Evolutionary conservation across 2,888 invertebrate species (phyloP).

Genomic region (Cantharis flavilabris): DNA sequence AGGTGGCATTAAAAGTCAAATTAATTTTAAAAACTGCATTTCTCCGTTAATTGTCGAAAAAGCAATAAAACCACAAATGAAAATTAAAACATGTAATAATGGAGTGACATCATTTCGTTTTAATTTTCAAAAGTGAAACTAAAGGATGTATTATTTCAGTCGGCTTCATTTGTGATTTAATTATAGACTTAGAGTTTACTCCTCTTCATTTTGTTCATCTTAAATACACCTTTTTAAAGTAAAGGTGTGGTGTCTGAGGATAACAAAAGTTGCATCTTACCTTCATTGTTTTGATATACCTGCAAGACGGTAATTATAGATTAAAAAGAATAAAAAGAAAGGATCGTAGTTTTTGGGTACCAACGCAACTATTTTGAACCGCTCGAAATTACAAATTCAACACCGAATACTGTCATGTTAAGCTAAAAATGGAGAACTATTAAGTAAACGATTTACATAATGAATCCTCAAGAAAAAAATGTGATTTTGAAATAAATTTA

Average conservation of each 20-base stretch:
- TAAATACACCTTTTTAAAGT: constrained; percentile 18
- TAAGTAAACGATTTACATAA: background rate
- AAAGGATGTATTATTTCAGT: constrained; percentile 29
- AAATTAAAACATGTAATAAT: background rate
- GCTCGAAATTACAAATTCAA: background rate
- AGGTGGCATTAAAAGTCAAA: background rate
- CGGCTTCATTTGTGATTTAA: constrained; percentile 34
- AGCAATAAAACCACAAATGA: background rate
- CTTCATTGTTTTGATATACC: background rate
- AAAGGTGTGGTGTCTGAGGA: constrained; percentile 14
- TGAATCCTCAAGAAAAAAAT: background rate
- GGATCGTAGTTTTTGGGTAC: background rate
- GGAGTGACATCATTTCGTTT: constrained; percentile 27
- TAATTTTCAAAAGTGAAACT: constrained; percentile 29
- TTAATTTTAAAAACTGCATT: background rate
- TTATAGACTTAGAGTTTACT: constrained; percentile 25
- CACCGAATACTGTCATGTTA: background rate
- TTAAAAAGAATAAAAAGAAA: background rate
- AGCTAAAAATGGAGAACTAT: background rate
- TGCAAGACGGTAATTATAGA: background rate
- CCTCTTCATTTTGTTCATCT: constrained; percentile 13
- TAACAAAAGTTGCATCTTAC: constrained; percentile 7
- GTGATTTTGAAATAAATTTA: background rate
- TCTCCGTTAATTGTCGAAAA: background rate
- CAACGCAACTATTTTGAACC: background rate